Percentiles rank a stretch among this genome's conserved stretches.
Conservation (phyloP, 2,113 vertebrate species). For the Corythoichthys intestinalis region DNA sequence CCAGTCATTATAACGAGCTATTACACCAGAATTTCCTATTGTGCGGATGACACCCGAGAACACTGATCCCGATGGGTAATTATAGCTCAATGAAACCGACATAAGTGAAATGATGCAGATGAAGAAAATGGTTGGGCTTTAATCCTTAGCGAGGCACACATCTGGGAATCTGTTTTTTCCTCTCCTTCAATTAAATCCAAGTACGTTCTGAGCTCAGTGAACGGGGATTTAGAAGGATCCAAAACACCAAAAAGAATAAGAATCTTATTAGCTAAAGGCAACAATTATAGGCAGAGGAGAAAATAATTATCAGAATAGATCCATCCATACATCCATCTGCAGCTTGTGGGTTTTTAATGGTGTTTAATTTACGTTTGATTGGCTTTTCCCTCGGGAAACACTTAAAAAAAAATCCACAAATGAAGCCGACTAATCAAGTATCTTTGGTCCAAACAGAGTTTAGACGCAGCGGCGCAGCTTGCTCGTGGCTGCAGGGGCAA, state of each 20-base stretch:
- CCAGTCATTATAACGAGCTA: slow-evolving; percentile 45
- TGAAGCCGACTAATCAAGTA: slow-evolving; percentile 40
- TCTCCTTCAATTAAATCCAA: slow-evolving; percentile 51
- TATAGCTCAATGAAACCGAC: slow-evolving; percentile 56
- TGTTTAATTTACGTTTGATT: slow-evolving; percentile 18
- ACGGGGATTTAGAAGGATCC: slow-evolving; percentile 41
- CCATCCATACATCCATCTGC: neutral
- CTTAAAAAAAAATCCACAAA: slow-evolving; percentile 14
- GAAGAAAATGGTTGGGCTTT: slow-evolving; percentile 40
- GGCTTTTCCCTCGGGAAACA: slow-evolving; percentile 13
- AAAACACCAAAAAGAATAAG: slow-evolving; percentile 38
- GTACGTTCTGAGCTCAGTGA: slow-evolving; percentile 39
- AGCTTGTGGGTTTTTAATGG: slow-evolving; percentile 11
- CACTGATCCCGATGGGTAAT: slow-evolving; percentile 48
- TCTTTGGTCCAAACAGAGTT: slow-evolving; percentile 28
- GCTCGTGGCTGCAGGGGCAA: slow-evolving; percentile 25
- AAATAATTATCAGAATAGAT: slow-evolving; percentile 30
- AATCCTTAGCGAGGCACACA: slow-evolving; percentile 31
- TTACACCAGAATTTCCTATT: slow-evolving; percentile 49
- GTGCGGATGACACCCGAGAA: slow-evolving; percentile 50
- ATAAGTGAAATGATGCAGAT: slow-evolving; percentile 55
- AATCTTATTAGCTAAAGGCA: slow-evolving; percentile 40
- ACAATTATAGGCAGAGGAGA: slow-evolving; percentile 36
- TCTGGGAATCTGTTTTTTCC: slow-evolving; percentile 28
- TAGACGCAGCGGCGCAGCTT: slow-evolving; percentile 14